These are phyloP conservation scores for Candidula unifasciata DNA, from an alignment of 2,888 invertebrate species.

Conservation along the genomic window DNA sequence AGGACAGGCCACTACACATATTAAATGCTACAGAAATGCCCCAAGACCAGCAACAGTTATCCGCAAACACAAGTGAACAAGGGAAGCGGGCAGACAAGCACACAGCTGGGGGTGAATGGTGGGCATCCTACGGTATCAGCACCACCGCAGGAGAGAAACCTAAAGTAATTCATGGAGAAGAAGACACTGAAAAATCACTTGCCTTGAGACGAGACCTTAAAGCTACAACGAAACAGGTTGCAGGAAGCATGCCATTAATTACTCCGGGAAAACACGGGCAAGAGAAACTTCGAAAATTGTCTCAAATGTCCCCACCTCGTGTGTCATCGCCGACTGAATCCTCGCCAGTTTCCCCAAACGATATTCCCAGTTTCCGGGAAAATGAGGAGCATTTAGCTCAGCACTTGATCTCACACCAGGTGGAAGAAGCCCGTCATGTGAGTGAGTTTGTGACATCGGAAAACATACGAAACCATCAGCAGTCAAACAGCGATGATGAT, in stretches of 20 bases:
- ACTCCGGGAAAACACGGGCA: conserved; percentile 45
- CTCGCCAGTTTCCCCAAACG: not conserved
- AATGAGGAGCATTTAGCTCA: not conserved
- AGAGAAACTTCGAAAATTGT: conserved; percentile 38
- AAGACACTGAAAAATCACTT: too few species aligned
- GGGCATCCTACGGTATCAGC: conserved; percentile 31
- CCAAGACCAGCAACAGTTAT: not conserved
- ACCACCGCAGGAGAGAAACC: not conserved
- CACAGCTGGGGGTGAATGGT: conserved; percentile 25
- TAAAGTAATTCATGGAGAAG: not conserved
- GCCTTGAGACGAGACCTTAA: not conserved
- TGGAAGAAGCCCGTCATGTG: not conserved
- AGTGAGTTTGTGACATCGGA: not conserved
- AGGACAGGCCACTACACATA: not conserved
- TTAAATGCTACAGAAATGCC: not conserved
- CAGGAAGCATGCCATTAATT: conserved; percentile 43
- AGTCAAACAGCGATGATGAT: not conserved
- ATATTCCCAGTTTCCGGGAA: not conserved
- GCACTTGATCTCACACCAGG: not conserved
- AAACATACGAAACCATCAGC: not conserved
- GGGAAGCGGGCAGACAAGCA: not conserved
- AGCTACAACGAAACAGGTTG: not conserved
- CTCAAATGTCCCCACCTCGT: conserved; percentile 31
- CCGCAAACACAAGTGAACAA: not conserved
- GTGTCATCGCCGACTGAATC: conserved; percentile 4